Percentiles rank a stretch among this genome's conserved stretches.
phyloP scores from a whole-genome alignment of 2,113 vertebrate species.

The Pedionomus torquatus region DNA sequence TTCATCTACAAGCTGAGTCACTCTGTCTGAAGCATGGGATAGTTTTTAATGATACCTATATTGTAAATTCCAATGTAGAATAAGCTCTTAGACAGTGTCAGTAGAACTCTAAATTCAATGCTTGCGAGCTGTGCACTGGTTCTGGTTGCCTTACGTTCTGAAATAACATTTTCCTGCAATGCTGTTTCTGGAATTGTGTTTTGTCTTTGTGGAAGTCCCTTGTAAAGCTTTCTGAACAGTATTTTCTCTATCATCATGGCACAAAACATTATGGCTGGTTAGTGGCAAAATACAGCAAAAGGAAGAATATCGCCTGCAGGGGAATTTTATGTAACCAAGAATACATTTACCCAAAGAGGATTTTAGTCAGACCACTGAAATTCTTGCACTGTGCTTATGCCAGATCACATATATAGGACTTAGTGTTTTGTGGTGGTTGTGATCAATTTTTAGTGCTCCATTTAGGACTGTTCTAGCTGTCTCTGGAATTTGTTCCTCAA shows the following conservation, averaged over 20 bases:
- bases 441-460: not conserved
- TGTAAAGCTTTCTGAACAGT: not conserved
- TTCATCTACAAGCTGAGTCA: not conserved
- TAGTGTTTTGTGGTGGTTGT: not conserved
- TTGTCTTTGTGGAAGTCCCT: not conserved
- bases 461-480: not conserved
- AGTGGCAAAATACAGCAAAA: not conserved
- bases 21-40: not conserved
- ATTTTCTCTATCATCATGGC: not conserved
- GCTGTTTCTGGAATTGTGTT: not conserved
- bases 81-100: not conserved
- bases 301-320: not conserved
- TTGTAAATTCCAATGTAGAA: not conserved
- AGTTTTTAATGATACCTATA: not conserved
- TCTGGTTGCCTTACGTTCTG: not conserved
- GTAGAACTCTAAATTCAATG: not conserved
- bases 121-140: not conserved
- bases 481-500: not conserved
- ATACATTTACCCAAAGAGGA: not conserved
- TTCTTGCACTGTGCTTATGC: not conserved
- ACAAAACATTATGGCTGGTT: not conserved
- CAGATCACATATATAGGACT: accelerated
- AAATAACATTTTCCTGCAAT: not conserved
- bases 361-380: not conserved
- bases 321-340: not conserved